Evolutionary conservation across 1,140 invertebrate species (phyloP).

Genomic region (Odontomachus brunneus): DNA sequence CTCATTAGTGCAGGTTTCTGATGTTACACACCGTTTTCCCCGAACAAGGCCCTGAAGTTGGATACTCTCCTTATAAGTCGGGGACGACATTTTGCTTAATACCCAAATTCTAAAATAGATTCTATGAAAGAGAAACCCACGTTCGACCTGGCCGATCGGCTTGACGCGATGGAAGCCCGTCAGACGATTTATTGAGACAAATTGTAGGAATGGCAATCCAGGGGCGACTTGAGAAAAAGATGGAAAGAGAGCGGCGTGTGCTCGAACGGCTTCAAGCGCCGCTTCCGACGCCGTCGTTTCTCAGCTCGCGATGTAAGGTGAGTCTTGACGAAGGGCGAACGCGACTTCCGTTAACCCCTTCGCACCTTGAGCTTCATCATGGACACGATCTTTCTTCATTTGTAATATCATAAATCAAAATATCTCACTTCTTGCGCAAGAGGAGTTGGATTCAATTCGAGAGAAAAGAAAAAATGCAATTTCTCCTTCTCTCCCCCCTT

Average conservation of each 20-base stretch:
- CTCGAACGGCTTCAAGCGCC: constrained; percentile 38
- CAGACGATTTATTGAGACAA: constrained; percentile 50
- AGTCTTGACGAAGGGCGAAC: not conserved
- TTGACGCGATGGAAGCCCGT: constrained; percentile 16
- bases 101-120: not conserved
- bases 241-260: not conserved
- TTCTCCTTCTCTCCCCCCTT: too few species aligned
- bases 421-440: not conserved
- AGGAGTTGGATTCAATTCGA: not conserved
- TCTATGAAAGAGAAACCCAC: constrained; percentile 22
- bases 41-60: too few species aligned
- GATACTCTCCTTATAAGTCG: too few species aligned
- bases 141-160: not conserved
- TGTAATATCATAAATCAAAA: not conserved
- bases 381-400: constrained; percentile 35
- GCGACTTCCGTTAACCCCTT: constrained; percentile 23
- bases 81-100: not conserved
- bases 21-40: too few species aligned
- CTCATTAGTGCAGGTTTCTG: too few species aligned
- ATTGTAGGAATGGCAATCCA: constrained; percentile 49
- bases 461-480: not conserved
- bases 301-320: constrained; percentile 25
- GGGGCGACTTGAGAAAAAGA: not conserved
- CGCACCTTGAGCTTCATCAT: not conserved
- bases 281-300: constrained; percentile 33